phyloP scores from a whole-genome alignment of 2,797 vertebrate species.

The Anniella stebbinsi region DNA sequence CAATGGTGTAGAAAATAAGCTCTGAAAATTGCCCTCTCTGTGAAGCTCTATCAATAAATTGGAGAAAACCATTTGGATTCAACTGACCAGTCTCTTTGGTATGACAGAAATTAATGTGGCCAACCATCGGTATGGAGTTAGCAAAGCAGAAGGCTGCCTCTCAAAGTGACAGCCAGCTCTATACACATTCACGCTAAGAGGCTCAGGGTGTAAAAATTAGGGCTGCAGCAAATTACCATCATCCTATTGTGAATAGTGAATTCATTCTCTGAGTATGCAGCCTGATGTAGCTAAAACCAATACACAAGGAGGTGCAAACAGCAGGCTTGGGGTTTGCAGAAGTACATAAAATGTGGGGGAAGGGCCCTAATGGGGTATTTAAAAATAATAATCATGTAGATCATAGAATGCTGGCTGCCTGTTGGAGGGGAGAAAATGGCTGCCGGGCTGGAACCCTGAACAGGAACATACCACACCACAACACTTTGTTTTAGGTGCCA shows the following conservation, averaged over 20 bases:
- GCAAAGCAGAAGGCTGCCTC: conserved; percentile 19
- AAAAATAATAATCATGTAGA: background rate
- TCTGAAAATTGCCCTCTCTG: conserved; percentile 78
- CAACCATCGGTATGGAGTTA: conserved; percentile 46
- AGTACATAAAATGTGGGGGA: background rate
- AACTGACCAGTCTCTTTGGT: conserved; percentile 72
- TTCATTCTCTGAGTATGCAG: background rate
- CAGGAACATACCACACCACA: too few relatives aligned
- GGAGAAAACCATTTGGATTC: conserved; percentile 75
- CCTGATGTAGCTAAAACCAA: background rate
- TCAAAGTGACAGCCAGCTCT: background rate
- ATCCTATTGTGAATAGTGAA: background rate
- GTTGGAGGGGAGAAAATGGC: too few relatives aligned
- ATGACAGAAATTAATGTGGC: conserved; percentile 76
- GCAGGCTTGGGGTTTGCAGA: background rate
- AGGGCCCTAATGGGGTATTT: background rate
- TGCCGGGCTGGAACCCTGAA: too few relatives aligned
- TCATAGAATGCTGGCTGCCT: too few relatives aligned
- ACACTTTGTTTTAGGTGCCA: too few relatives aligned
- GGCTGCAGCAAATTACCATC: background rate
- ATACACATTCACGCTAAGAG: rapidly evolving
- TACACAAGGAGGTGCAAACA: background rate
- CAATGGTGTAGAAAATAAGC: conserved; percentile 85
- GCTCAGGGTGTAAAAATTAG: background rate
- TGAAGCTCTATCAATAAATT: conserved; percentile 76